Evolutionary conservation across 2,113 vertebrate genomes (phyloP).

Genomic region (Nycticebus coucang): DNA sequence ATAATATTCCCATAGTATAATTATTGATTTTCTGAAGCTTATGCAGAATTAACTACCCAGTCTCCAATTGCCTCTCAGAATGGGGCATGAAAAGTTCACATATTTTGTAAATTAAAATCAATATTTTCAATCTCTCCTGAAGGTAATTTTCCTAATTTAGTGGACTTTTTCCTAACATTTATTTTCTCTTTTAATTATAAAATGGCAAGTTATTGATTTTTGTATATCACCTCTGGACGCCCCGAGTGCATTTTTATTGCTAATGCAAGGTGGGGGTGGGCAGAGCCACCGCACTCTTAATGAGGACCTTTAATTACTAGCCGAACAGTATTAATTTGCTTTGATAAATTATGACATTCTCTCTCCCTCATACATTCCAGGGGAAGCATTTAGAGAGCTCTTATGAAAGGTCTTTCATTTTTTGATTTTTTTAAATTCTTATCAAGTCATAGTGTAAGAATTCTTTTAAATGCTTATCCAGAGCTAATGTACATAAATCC

Average conservation of each 20-base stretch:
- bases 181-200: constrained; percentile 94
- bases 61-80: constrained; percentile 88
- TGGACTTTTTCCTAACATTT: constrained; percentile 89
- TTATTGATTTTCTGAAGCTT: constrained; percentile 85
- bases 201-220: constrained; percentile 94
- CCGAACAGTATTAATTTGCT: constrained; percentile 86
- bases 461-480: background rate
- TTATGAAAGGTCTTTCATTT: background rate
- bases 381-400: constrained; percentile 50
- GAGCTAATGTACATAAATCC: background rate
- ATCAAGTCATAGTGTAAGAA: background rate
- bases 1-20: constrained; percentile 83
- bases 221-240: constrained; percentile 82
- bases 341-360: constrained; percentile 83
- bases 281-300: constrained; percentile 81
- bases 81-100: constrained; percentile 89
- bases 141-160: constrained; percentile 94
- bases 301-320: constrained; percentile 88
- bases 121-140: constrained; percentile 94
- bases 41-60: constrained; percentile 86
- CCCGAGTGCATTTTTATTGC: constrained; percentile 86
- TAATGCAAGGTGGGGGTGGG: constrained; percentile 74
- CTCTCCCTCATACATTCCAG: constrained; percentile 41
- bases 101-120: constrained; percentile 96
- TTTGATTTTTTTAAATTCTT: background rate